These are phyloP conservation scores for Tenualosa thibaudeaui DNA, from an alignment of 2,797 vertebrate genomes.

Conservation along the genomic window DNA sequence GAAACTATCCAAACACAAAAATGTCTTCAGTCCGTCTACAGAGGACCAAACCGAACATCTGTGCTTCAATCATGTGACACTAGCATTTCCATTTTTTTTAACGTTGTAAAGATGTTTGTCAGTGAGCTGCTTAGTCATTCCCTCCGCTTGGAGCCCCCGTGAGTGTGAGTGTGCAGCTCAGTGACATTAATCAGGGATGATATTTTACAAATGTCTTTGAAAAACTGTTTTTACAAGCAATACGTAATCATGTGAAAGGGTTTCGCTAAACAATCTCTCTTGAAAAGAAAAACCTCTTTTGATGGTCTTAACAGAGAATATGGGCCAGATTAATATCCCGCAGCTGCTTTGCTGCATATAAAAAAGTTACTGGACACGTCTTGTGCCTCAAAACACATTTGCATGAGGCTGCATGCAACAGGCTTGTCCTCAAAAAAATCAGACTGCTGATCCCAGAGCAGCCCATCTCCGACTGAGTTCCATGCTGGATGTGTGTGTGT, in stretches of 20 bases:
- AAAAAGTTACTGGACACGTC: not conserved
- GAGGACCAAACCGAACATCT: constrained; percentile 16
- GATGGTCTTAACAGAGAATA: not conserved
- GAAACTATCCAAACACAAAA: not conserved
- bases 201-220: not conserved
- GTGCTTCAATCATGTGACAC: not conserved
- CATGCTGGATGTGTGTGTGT: not conserved
- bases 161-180: not conserved
- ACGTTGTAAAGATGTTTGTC: not conserved
- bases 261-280: not conserved
- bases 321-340: not conserved
- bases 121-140: not conserved
- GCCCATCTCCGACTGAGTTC: not conserved
- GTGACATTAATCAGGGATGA: not conserved
- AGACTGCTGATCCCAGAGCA: not conserved
- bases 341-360: not conserved
- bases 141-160: not conserved
- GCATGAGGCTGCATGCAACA: not conserved
- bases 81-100: not conserved
- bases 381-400: constrained; percentile 1
- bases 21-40: not conserved
- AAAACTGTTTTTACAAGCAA: not conserved
- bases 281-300: not conserved
- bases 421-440: not conserved
- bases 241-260: not conserved